Percentiles rank a stretch among this genome's conserved stretches.
Conservation (phyloP, 2,113 vertebrate genomes). For the Syrmaticus mikado region DNA sequence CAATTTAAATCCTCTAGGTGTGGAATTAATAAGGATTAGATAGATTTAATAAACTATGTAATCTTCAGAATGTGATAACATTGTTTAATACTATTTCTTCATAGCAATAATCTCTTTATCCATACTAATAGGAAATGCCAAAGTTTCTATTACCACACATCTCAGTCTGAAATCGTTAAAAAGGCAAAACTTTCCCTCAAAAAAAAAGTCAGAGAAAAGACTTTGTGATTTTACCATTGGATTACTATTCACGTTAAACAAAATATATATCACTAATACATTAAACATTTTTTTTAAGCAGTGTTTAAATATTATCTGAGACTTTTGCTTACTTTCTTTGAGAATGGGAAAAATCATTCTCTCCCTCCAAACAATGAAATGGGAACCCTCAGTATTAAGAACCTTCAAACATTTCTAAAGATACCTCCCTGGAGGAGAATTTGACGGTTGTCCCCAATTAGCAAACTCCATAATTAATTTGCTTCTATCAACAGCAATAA, state of each 20-base stretch:
- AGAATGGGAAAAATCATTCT: not conserved
- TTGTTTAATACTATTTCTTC: slow-evolving; percentile 43
- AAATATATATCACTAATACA: not conserved
- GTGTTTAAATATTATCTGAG: not conserved
- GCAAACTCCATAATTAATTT: slow-evolving; percentile 18
- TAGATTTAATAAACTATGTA: slow-evolving; percentile 63
- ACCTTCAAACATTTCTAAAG: not conserved
- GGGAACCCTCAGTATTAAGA: not conserved
- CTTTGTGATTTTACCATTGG: not conserved
- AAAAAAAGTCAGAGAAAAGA: not conserved
- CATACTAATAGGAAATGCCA: slow-evolving; percentile 35
- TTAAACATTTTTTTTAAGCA: not conserved
- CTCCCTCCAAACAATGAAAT: not conserved
- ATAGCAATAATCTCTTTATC: slow-evolving; percentile 44
- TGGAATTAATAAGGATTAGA: slow-evolving; percentile 67
- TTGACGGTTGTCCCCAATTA: not conserved
- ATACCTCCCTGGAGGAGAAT: not conserved
- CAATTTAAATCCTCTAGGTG: slow-evolving; percentile 51
- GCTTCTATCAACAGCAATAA: not conserved
- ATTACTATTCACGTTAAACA: not conserved
- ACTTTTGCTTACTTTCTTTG: not conserved
- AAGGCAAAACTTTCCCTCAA: not conserved
- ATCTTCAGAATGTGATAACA: slow-evolving; percentile 57
- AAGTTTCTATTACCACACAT: slow-evolving; percentile 3
- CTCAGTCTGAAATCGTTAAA: not conserved